These are phyloP conservation scores for Troides oblongomaculatus DNA, from an alignment of 2,888 invertebrate genomes.

Conservation along the genomic window DNA sequence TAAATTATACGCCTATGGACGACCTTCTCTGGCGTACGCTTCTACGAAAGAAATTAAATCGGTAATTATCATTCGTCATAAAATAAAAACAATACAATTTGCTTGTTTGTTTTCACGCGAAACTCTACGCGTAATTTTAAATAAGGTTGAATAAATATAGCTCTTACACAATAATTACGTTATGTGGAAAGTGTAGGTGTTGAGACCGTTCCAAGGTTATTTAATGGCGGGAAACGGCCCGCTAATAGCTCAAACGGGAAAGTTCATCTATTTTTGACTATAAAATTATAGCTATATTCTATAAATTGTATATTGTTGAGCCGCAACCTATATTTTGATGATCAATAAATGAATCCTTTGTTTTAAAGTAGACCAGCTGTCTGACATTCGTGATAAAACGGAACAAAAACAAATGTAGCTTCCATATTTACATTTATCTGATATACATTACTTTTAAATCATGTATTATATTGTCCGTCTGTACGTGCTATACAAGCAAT, in stretches of 20 bases:
- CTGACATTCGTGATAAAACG: constrained; percentile 46
- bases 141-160: constrained; percentile 55
- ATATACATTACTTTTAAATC: constrained; percentile 20
- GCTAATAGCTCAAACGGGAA: constrained; percentile 36
- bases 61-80: neutral
- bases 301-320: neutral
- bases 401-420: constrained; percentile 29
- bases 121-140: constrained; percentile 51
- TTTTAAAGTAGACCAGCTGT: constrained; percentile 52
- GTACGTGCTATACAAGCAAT: constrained; percentile 38
- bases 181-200: constrained; percentile 59
- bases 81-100: constrained; percentile 18
- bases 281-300: neutral
- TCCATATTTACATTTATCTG: constrained; percentile 19
- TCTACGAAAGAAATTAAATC: neutral
- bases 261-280: constrained; percentile 15
- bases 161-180: constrained; percentile 60
- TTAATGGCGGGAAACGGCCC: constrained; percentile 61
- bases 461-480: neutral
- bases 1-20: too few relatives aligned
- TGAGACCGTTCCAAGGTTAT: constrained; percentile 62
- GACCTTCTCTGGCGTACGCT: neutral
- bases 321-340: neutral
- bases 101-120: constrained; percentile 36
- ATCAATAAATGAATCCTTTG: constrained; percentile 31